Evolutionary conservation across 2,888 invertebrate species (phyloP), one percentile per base, ranked within the genome.

Genomic region (Calliopum simillimum): DNA sequence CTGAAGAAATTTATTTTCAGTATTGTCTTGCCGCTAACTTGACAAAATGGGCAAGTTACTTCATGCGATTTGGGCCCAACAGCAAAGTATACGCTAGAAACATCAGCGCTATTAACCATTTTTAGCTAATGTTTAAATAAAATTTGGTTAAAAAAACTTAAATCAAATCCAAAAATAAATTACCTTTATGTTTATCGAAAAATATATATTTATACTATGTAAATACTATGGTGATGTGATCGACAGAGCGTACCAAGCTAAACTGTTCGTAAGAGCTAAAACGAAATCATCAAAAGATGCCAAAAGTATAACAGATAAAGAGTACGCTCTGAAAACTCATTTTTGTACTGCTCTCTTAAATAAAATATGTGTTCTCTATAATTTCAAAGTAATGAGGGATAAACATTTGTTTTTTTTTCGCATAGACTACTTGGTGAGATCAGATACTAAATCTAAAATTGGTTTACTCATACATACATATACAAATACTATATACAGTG

Each of bases 41-140:
- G 76, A 70, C 84, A 85, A 61, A 82, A 81, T n/a, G 84, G 84
- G 65, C 84, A 85, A 47, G 79, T 80, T 62, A 85, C 77, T 62
- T 82, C 81, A 65, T 84, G 83, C 3, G 81, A 74, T 19, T 79
- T 76, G 12, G 84, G 84, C 1, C 84, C 84, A 41, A 85, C 85
- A 70, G 84, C 84, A 72, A 85, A 85, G 69, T 85, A 85, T 13
- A 79, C 76, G 8, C 33, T 33, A 8, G 33, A 33, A 8, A 33
- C 33, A 33, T 5, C 33, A 8, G 8, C 33, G 8, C 33, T 33
- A 33, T 33, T 33, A 33, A 33, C 33, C 33, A 33, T 33, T 33
- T n/a, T 33, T 33, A 33, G 33, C 33, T 8, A 33, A 3, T 33
- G 8, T 33, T 3, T 33, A 33, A 33, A 33, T 33, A 33, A n/a